These are phyloP conservation scores for Trichogramma pretiosum DNA, from an alignment of 1,140 invertebrate species.

Conservation along the genomic window DNA sequence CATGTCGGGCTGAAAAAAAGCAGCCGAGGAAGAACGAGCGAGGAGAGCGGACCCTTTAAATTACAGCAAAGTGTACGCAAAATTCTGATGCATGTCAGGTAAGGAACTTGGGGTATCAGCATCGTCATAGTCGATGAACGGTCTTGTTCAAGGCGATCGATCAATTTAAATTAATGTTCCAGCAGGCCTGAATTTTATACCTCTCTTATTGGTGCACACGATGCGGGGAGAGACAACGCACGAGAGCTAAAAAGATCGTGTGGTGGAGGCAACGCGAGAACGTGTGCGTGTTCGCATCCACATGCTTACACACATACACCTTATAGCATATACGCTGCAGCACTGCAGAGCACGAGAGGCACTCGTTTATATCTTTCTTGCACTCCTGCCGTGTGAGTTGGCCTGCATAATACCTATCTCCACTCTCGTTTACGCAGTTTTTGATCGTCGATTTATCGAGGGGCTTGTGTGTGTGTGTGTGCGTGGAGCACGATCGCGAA, in stretches of 20 bases:
- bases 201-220: background rate
- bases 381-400: background rate
- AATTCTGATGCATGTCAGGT: background rate
- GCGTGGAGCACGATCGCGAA: background rate
- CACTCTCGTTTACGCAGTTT: too few species aligned
- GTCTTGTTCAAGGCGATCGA: constrained; percentile 16
- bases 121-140: constrained; percentile 15
- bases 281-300: background rate
- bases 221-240: background rate
- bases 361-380: too few species aligned
- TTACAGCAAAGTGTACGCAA: constrained; percentile 1
- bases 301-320: too few species aligned
- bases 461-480: background rate
- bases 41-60: constrained; percentile 1
- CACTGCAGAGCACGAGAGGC: too few species aligned
- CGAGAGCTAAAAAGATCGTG: background rate
- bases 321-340: too few species aligned
- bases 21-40: background rate
- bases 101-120: background rate
- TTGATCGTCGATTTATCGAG: constrained; percentile 13
- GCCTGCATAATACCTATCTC: too few species aligned
- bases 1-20: constrained; percentile 5
- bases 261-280: background rate
- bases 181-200: constrained; percentile 17
- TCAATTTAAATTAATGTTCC: constrained; percentile 23